Conservation (phyloP, 2,113 vertebrate species). For the Accipiter cooperii region DNA sequence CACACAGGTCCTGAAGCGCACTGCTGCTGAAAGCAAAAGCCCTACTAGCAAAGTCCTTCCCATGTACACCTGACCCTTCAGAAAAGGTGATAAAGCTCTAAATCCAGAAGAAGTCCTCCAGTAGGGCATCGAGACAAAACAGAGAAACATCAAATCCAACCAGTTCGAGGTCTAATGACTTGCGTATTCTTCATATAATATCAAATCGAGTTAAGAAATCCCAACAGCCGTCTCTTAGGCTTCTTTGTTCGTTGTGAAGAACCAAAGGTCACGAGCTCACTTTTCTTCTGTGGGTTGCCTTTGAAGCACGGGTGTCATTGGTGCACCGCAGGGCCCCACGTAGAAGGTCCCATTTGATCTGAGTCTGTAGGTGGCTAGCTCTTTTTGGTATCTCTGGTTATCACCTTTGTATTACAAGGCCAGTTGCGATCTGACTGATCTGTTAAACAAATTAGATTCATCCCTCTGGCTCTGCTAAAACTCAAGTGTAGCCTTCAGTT, state of each 20-base stretch:
- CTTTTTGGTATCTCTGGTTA: neutral
- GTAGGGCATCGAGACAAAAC: neutral
- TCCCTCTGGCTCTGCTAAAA: conserved; percentile 9
- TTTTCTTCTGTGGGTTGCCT: neutral
- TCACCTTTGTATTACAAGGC: neutral
- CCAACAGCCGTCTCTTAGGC: neutral
- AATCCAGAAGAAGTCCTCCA: neutral
- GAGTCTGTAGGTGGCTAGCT: neutral
- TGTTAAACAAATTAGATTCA: conserved; percentile 9
- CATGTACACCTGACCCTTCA: neutral
- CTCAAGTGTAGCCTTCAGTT: neutral
- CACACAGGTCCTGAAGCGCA: neutral
- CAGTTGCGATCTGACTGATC: neutral
- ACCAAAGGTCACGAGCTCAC: neutral
- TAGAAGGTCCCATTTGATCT: neutral
- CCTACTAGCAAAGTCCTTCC: neutral
- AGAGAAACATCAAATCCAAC: neutral
- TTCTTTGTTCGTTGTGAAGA: neutral
- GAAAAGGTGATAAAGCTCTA: neutral
- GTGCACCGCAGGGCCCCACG: fast-evolving
- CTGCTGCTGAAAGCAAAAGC: neutral
- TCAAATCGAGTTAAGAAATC: neutral
- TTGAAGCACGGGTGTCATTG: neutral
- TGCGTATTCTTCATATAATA: neutral
- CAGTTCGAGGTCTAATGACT: neutral